Evolutionary conservation across 2,888 invertebrate species (phyloP).

Genomic region (Monopis laevigella): DNA sequence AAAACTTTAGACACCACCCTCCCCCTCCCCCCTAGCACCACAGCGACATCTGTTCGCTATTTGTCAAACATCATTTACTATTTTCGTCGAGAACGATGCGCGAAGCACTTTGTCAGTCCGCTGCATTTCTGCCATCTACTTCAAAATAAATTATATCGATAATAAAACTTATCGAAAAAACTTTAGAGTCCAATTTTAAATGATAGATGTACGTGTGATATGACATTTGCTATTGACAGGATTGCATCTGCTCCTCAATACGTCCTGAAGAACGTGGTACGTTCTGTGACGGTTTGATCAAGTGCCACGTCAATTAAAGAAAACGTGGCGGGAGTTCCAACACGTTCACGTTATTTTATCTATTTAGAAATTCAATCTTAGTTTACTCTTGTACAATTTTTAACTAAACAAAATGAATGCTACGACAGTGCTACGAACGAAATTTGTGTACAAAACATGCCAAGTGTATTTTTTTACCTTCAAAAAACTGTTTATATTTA

Average conservation of each 20-base stretch:
- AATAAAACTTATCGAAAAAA: too few relatives aligned
- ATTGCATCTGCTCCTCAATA: conserved; percentile 28
- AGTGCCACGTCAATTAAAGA: conserved; percentile 62
- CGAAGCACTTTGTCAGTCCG: conserved; percentile 31
- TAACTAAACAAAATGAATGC: too few relatives aligned
- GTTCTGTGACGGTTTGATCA: conserved; percentile 42
- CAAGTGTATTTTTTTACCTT: too few relatives aligned
- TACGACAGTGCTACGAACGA: too few relatives aligned
- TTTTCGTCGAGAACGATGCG: conserved; percentile 37
- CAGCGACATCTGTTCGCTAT: conserved; percentile 54
- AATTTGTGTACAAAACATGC: too few relatives aligned
- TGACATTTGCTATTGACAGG: conserved; percentile 47
- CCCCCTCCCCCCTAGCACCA: conserved; percentile 25
- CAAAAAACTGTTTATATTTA: too few relatives aligned
- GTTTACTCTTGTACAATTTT: too few relatives aligned
- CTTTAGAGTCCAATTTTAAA: too few relatives aligned
- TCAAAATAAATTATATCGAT: too few relatives aligned
- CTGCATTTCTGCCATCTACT: conserved; percentile 21
- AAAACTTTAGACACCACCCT: conserved; percentile 16
- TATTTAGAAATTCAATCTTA: too few relatives aligned
- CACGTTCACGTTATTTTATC: too few relatives aligned
- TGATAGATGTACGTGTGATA: too few relatives aligned
- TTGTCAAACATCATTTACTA: conserved; percentile 61
- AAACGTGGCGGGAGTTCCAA: conserved; percentile 14
- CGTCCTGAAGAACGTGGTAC: conserved; percentile 15